Evolutionary conservation across 2,797 vertebrate genomes (phyloP), one percentile per base, ranked within the genome.

Genomic region (Gallirallus australis): DNA sequence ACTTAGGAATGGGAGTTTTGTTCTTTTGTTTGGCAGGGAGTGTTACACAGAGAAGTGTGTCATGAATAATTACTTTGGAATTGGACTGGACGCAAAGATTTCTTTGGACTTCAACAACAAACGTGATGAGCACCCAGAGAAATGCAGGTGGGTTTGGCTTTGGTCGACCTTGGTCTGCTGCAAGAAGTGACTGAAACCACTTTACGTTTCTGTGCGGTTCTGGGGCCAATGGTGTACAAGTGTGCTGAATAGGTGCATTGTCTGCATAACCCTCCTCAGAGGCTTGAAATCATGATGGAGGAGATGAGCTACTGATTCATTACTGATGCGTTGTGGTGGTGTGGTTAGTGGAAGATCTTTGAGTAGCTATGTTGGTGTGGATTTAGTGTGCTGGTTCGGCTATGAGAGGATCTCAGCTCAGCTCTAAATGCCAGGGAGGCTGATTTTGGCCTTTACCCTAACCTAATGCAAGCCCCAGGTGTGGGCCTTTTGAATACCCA

Each of bases 41-140:
- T 99, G 97, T 94, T 99, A 99, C 96, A 99, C 99, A 0, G 99
- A 99, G 97, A 99, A 99, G 75, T 99, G 99, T 85, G 99, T 99
- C 68, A 99, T 99, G 99, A 99, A 99, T 97, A 99, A 99, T 96
- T 99, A 99, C 92, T 99, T 99, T 64, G 99, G 99, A 79, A 99
- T 99, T 19, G 99, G 99, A 72, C 97, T 99, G 94, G 99, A 99
- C 28, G 99, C 99, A 4, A 99, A 99, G 95, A 99, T 99, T 95
- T 99, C 99, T 82, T 98, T 99, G 97, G 99, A 99, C 94, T 99
- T 99, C 95, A 99, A 99, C 98, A 99, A 99, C 98, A 99, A 99
- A 97, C 98, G 99, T 37, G 99, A 99, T 5, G 99, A 99, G 40
- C 99, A 99, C 91, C 99, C 99, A 2, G 99, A 99, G 97, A 99